A percentile compares a stretch with the other conserved stretches of the same genome.
Conservation (phyloP, 2,888 invertebrate species). For the Microchrysa polita region DNA sequence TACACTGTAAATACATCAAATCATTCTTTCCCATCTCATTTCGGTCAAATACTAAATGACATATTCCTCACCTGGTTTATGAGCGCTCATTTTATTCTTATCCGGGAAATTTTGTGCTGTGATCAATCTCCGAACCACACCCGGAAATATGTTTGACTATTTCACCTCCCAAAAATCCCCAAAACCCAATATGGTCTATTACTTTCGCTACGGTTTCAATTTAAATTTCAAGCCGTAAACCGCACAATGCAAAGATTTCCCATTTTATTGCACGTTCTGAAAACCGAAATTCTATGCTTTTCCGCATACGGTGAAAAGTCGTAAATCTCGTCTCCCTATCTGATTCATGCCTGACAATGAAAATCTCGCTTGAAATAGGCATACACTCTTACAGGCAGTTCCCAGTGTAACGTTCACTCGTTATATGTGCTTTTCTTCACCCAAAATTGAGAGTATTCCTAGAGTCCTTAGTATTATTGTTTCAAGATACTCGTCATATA, state of each 20-base stretch:
- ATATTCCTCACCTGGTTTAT: slow-evolving; percentile 30
- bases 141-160: neutral
- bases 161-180: neutral
- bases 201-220: slow-evolving; percentile 33
- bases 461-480: slow-evolving; percentile 2
- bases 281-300: slow-evolving; percentile 31
- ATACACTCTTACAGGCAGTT: too few species aligned
- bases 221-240: slow-evolving; percentile 40
- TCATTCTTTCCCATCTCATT: neutral
- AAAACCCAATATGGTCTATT: slow-evolving; percentile 21
- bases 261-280: neutral
- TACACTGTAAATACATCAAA: too few species aligned
- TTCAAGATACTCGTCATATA: slow-evolving; percentile 42
- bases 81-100: slow-evolving; percentile 21
- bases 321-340: slow-evolving; percentile 30
- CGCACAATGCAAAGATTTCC: slow-evolving; percentile 37
- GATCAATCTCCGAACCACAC: slow-evolving; percentile 25
- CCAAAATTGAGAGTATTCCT: neutral
- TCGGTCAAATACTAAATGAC: neutral
- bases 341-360: neutral
- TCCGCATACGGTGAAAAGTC: slow-evolving; percentile 38
- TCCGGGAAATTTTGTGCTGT: slow-evolving; percentile 28
- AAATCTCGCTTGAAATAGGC: too few species aligned
- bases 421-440: neutral
- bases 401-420: neutral